Conservation (phyloP, 2,888 invertebrate species). For the Ophion slaviceki region DNA sequence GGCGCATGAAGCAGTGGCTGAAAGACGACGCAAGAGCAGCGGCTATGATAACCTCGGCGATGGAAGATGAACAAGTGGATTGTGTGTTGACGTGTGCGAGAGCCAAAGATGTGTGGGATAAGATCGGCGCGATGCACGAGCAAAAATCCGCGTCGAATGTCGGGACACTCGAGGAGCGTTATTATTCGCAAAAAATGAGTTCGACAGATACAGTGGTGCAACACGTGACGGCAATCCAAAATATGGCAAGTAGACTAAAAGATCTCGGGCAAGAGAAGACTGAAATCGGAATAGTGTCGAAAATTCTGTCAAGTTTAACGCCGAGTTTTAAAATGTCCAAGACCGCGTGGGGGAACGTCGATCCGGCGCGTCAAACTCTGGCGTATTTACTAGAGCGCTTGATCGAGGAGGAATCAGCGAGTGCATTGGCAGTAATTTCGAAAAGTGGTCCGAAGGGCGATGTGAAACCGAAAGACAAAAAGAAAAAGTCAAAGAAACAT, state of each 20-base stretch:
- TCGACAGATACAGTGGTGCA: slow-evolving; percentile 69
- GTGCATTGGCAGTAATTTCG: slow-evolving; percentile 38
- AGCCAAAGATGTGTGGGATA: slow-evolving; percentile 69
- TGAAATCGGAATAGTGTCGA: slow-evolving; percentile 49
- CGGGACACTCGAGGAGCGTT: slow-evolving; percentile 34
- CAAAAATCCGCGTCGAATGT: slow-evolving; percentile 66
- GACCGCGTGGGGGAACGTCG: slow-evolving; percentile 52
- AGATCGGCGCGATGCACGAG: slow-evolving; percentile 66
- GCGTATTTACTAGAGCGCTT: slow-evolving; percentile 47
- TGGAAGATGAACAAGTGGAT: slow-evolving; percentile 53
- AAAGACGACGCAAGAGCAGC: slow-evolving; percentile 59
- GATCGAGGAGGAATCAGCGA: slow-evolving; percentile 54
- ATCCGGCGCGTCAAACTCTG: slow-evolving; percentile 37
- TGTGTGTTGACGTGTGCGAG: slow-evolving; percentile 58
- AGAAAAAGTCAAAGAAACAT: slow-evolving; percentile 24
- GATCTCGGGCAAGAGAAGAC: slow-evolving; percentile 48
- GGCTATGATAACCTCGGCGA: slow-evolving; percentile 44
- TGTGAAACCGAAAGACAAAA: neutral
- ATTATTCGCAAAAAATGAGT: slow-evolving; percentile 46
- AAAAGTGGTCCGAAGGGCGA: neutral
- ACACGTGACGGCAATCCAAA: slow-evolving; percentile 71
- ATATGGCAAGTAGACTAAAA: slow-evolving; percentile 63
- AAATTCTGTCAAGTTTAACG: slow-evolving; percentile 54
- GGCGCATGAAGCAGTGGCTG: slow-evolving; percentile 44
- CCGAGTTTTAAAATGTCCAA: slow-evolving; percentile 35